These are phyloP conservation scores for Eupelmus urozonus DNA, from an alignment of 2,888 invertebrate species.

Conservation along the genomic window DNA sequence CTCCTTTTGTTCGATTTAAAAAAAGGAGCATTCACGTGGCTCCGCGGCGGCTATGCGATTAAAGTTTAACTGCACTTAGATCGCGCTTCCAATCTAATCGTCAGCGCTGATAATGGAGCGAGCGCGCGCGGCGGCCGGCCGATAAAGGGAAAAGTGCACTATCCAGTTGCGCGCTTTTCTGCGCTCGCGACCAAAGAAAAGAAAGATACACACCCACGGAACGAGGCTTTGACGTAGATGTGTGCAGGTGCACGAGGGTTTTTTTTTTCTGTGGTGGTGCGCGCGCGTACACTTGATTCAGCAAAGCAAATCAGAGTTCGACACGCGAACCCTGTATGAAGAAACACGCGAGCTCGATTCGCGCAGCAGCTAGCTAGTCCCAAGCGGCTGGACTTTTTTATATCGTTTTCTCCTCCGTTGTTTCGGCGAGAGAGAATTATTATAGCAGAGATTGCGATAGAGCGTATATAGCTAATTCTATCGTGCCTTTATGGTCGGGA, in stretches of 20 bases:
- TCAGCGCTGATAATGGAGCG: constrained; percentile 65
- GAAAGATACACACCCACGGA: constrained; percentile 51
- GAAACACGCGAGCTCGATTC: constrained; percentile 73
- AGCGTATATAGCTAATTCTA: not conserved
- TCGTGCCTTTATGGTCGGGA: too few relatives aligned
- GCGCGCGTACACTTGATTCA: constrained; percentile 73
- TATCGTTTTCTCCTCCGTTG: constrained; percentile 37
- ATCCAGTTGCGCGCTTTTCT: constrained; percentile 65
- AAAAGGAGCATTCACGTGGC: constrained; percentile 54
- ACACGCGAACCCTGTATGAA: constrained; percentile 75
- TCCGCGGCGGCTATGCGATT: constrained; percentile 58
- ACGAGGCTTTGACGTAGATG: constrained; percentile 50
- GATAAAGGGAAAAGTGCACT: constrained; percentile 66
- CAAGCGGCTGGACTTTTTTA: constrained; percentile 5
- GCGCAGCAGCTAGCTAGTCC: too few relatives aligned
- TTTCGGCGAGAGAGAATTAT: not conserved
- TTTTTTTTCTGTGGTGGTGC: constrained; percentile 43
- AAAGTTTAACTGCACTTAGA: constrained; percentile 63
- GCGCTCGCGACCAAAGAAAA: not conserved
- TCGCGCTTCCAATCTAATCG: constrained; percentile 60
- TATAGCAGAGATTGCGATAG: constrained; percentile 1
- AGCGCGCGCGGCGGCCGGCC: constrained; percentile 15
- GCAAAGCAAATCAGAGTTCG: constrained; percentile 77
- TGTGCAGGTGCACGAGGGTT: too few relatives aligned
- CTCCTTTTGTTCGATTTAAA: constrained; percentile 52